Evolutionary conservation across 1,140 invertebrate genomes (phyloP).

Genomic region (Platorchestia sp.): DNA sequence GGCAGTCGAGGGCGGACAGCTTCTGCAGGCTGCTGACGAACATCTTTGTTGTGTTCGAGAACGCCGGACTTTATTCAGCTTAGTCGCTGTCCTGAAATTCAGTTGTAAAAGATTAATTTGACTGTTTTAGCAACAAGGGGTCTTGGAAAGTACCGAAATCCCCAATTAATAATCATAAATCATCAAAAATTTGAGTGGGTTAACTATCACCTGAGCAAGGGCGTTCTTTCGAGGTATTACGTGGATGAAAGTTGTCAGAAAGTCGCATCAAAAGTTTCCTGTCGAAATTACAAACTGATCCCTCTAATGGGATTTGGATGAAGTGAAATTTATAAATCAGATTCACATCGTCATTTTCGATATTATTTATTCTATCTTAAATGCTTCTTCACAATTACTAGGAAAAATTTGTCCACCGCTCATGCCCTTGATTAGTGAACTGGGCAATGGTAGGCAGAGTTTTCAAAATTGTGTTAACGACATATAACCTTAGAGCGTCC

Average conservation of each 20-base stretch:
- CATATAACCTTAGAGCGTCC: not conserved
- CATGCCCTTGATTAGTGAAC: not conserved
- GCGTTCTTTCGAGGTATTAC: not conserved
- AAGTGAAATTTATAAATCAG: too few species aligned
- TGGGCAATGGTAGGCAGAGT: not conserved
- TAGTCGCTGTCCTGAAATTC: not conserved
- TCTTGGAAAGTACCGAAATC: not conserved
- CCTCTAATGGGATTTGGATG: too few species aligned
- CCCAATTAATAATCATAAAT: not conserved
- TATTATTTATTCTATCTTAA: not conserved
- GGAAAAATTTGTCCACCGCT: not conserved
- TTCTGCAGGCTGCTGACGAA: not conserved
- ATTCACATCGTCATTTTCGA: too few species aligned
- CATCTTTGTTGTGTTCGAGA: not conserved
- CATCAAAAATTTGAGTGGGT: too few species aligned
- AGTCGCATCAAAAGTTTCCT: not conserved
- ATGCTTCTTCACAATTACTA: not conserved
- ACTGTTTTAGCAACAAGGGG: not conserved
- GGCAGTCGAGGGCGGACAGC: not conserved
- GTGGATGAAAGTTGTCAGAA: not conserved
- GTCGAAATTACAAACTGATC: not conserved
- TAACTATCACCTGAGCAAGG: not conserved
- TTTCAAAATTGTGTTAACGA: not conserved
- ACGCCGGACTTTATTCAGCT: not conserved
- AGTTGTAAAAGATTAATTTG: not conserved